Evolutionary conservation across 2,797 vertebrate genomes (phyloP).

Genomic region (Pangasius larnaudii): DNA sequence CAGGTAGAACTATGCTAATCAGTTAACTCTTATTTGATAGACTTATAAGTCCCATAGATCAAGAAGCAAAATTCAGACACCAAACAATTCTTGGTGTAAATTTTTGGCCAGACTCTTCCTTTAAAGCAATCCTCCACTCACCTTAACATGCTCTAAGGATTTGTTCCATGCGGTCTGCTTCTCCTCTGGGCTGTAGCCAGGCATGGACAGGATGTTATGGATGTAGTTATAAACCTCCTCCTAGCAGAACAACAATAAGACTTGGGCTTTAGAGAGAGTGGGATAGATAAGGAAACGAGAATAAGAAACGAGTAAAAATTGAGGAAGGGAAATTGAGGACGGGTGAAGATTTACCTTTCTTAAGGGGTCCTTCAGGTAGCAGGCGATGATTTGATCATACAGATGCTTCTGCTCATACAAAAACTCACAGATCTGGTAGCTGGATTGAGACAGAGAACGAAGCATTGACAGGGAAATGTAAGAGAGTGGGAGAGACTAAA

Average conservation of each 20-base stretch:
- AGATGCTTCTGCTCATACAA: conserved; percentile 91
- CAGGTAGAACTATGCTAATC: background rate
- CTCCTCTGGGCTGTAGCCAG: conserved; percentile 87
- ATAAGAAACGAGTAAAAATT: background rate
- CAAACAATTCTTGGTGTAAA: background rate
- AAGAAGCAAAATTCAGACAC: background rate
- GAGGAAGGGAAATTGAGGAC: background rate
- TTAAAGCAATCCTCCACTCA: conserved; percentile 55
- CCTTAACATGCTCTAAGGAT: conserved; percentile 85
- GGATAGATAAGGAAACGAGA: conserved; percentile 4
- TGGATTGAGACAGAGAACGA: conserved; percentile 57
- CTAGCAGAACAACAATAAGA: conserved; percentile 66
- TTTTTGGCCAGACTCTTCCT: background rate
- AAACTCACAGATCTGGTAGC: conserved; percentile 97
- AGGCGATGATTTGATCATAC: conserved; percentile 89
- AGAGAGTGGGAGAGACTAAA: background rate
- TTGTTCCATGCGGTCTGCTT: conserved; percentile 85
- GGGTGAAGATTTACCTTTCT: conserved; percentile 80
- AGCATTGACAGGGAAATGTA: background rate
- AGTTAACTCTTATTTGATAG: no score
- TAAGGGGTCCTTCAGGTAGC: conserved; percentile 89
- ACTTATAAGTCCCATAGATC: background rate
- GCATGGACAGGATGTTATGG: conserved; percentile 93
- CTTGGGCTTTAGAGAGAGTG: background rate
- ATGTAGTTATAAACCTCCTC: conserved; percentile 92